Percentiles rank a stretch among this genome's conserved stretches.
Evolutionary conservation across 2,113 vertebrate species (phyloP).

Genomic region (Sterna hirundo): DNA sequence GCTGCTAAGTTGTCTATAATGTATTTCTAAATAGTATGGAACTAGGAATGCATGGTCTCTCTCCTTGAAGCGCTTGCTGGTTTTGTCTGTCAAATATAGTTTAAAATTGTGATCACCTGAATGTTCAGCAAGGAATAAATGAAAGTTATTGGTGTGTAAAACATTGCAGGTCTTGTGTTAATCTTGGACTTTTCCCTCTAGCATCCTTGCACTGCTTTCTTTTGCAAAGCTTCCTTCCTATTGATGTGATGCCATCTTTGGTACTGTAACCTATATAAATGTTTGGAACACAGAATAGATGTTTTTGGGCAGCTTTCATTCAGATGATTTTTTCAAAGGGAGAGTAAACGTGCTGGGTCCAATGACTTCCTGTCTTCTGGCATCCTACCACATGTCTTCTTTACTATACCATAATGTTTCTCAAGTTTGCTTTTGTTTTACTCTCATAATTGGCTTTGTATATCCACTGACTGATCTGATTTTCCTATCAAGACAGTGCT

Average conservation of each 20-base stretch:
- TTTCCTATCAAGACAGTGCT: constrained; percentile 46
- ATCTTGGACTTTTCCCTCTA: background rate
- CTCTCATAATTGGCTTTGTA: constrained; percentile 58
- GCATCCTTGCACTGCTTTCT: background rate
- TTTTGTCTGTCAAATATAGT: background rate
- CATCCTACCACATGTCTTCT: constrained; percentile 32
- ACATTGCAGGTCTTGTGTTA: background rate
- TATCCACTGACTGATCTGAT: constrained; percentile 63
- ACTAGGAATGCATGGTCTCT: background rate
- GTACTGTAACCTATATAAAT: constrained; percentile 42
- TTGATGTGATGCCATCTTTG: constrained; percentile 9
- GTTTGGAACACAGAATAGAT: constrained; percentile 47
- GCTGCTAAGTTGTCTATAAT: background rate
- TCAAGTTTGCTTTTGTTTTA: constrained; percentile 65
- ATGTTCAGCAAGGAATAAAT: background rate
- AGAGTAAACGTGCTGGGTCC: background rate
- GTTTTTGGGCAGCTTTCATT: constrained; percentile 31
- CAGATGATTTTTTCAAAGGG: background rate
- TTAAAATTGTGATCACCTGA: background rate
- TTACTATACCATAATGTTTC: constrained; percentile 60
- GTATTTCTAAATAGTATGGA: background rate
- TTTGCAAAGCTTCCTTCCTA: background rate
- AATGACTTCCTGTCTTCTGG: constrained; percentile 56
- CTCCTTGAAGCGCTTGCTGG: background rate
- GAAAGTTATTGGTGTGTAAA: background rate